These are phyloP conservation scores for Heliconius congener DNA, from an alignment of 1,140 invertebrate genomes.

Conservation along the genomic window DNA sequence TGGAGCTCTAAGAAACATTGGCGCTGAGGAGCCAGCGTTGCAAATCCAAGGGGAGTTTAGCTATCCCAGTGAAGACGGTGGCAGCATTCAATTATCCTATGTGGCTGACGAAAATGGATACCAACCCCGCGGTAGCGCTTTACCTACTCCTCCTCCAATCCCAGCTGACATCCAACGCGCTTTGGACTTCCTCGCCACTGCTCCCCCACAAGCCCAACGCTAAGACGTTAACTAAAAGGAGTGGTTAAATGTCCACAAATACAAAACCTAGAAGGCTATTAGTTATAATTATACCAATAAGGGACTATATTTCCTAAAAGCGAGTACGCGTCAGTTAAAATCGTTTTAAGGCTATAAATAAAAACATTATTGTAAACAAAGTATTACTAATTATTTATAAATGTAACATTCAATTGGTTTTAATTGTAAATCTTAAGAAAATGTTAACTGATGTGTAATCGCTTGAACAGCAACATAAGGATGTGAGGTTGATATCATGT, in stretches of 20 bases:
- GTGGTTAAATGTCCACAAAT: not conserved
- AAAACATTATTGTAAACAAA: not conserved
- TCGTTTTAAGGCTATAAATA: not conserved
- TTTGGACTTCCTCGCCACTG: conserved; percentile 76
- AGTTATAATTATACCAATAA: not conserved
- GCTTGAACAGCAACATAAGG: not conserved
- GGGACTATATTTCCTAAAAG: not conserved
- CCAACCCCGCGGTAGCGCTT: conserved; percentile 82
- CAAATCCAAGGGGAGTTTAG: conserved; percentile 82
- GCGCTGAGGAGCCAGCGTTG: conserved; percentile 73
- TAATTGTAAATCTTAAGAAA: not conserved
- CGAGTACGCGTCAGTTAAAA: not conserved
- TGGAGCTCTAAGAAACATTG: conserved; percentile 79
- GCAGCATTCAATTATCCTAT: conserved; percentile 85
- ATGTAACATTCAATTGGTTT: not conserved
- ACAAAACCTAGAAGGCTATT: not conserved
- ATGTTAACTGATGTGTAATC: conserved; percentile 5
- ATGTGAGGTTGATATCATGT: conserved; percentile 14
- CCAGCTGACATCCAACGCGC: conserved; percentile 84
- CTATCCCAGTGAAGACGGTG: conserved; percentile 84
- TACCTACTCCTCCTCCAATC: conserved; percentile 85
- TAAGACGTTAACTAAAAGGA: conserved; percentile 5
- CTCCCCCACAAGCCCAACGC: conserved; percentile 60
- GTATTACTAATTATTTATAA: not conserved
- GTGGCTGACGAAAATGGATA: conserved; percentile 83